These are phyloP conservation scores for Phaethon lepturus DNA, from an alignment of 2,113 vertebrate species.

Conservation along the genomic window DNA sequence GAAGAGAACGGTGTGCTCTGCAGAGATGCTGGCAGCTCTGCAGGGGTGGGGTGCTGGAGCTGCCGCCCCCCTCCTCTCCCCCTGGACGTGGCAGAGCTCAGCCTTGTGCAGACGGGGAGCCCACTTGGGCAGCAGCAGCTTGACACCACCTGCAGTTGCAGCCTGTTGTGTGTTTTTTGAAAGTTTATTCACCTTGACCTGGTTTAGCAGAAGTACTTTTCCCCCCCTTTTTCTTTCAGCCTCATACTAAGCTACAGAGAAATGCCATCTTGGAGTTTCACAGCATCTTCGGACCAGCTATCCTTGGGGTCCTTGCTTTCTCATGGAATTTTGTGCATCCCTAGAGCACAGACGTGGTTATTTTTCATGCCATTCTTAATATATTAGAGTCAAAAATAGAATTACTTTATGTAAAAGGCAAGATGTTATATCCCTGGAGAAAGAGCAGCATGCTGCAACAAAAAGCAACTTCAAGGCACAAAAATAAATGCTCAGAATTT, in stretches of 20 bases:
- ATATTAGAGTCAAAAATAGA: constrained; percentile 47
- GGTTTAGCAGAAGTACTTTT: background rate
- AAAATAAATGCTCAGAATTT: constrained; percentile 46
- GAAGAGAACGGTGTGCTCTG: background rate
- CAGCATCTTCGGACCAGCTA: background rate
- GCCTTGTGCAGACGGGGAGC: background rate
- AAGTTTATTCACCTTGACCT: constrained; percentile 40
- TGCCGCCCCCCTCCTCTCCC: background rate
- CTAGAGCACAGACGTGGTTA: background rate
- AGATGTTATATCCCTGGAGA: background rate
- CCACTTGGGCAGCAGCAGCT: background rate
- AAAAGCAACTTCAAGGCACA: constrained; percentile 9
- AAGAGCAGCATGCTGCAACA: background rate
- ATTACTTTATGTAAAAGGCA: constrained; percentile 21
- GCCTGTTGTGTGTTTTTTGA: fast-evolving
- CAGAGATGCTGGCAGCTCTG: background rate
- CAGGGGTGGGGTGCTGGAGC: background rate
- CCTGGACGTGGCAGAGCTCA: background rate
- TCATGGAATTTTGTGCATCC: constrained; percentile 31
- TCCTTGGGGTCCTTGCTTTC: constrained; percentile 26
- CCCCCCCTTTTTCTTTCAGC: background rate
- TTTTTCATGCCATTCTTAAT: constrained; percentile 35
- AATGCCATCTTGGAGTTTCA: background rate
- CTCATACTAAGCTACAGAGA: background rate
- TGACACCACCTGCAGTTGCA: background rate